Conservation (phyloP, 2,888 invertebrate species). For the Drepanosiphum platanoidis region DNA sequence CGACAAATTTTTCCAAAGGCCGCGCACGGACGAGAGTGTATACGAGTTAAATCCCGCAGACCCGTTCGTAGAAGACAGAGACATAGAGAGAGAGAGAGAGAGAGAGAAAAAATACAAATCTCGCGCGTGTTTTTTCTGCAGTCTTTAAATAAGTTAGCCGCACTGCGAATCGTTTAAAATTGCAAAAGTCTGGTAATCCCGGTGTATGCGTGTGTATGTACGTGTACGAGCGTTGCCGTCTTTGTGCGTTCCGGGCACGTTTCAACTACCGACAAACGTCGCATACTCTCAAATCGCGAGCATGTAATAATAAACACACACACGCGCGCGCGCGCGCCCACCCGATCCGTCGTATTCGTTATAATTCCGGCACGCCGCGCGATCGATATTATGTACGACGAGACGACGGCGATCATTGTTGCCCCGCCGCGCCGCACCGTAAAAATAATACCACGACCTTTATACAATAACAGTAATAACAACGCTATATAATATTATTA, state of each 20-base stretch:
- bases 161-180: constrained; percentile 52
- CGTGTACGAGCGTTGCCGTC: not conserved
- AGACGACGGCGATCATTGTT: too few species aligned
- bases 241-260: constrained; percentile 46
- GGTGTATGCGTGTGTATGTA: not conserved
- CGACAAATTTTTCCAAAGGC: too few species aligned
- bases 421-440: too few species aligned
- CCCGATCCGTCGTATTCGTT: too few species aligned
- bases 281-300: constrained; percentile 14
- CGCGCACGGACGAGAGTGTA: not conserved
- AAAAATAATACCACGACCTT: too few species aligned
- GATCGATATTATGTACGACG: not conserved
- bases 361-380: too few species aligned
- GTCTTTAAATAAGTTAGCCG: constrained; percentile 54
- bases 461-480: not conserved
- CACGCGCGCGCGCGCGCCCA: too few species aligned
- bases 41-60: constrained; percentile 22
- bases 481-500: not conserved
- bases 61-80: too few species aligned
- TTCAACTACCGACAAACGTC: constrained; percentile 34
- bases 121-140: constrained; percentile 16
- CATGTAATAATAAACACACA: not conserved
- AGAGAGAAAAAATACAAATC: constrained; percentile 40
- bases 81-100: too few species aligned
- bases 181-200: constrained; percentile 35